phyloP scores from a whole-genome alignment of 2,888 invertebrate species.

The Eupithecia subfuscata region DNA sequence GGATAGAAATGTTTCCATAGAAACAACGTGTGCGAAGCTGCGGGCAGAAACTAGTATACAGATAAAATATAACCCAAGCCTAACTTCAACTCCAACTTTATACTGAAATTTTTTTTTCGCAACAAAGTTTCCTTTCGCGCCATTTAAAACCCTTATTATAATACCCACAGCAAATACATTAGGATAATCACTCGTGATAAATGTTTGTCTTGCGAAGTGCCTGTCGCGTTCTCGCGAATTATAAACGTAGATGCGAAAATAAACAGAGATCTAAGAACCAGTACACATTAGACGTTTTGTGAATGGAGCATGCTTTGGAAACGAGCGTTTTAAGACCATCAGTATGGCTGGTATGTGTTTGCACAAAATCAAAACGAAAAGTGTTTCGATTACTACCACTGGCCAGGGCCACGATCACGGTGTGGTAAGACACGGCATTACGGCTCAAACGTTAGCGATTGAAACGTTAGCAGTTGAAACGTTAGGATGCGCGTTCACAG shows the following conservation, averaged over 20 bases:
- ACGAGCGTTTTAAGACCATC: background rate
- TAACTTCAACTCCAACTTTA: background rate
- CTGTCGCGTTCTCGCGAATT: conserved; percentile 45
- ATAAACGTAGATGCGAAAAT: conserved; percentile 3
- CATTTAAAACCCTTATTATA: background rate
- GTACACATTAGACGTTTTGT: background rate
- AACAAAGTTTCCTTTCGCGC: background rate
- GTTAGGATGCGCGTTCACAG: too few relatives aligned
- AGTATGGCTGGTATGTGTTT: too few relatives aligned
- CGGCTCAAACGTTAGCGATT: too few relatives aligned
- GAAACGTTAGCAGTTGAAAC: too few relatives aligned
- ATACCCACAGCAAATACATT: conserved; percentile 15
- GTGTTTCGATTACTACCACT: too few relatives aligned
- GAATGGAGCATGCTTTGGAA: background rate
- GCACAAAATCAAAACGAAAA: too few relatives aligned
- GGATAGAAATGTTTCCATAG: too few relatives aligned
- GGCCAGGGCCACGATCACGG: too few relatives aligned
- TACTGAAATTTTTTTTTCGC: background rate
- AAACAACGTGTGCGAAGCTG: too few relatives aligned
- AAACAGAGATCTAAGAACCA: background rate
- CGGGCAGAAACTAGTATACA: background rate
- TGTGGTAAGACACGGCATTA: too few relatives aligned
- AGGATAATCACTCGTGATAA: conserved; percentile 31
- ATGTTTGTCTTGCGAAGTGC: conserved; percentile 65
- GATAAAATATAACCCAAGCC: background rate